Percentiles rank a stretch among this genome's conserved stretches.
Evolutionary conservation across 2,888 invertebrate species (phyloP).

Genomic region (Chorisops tibialis): DNA sequence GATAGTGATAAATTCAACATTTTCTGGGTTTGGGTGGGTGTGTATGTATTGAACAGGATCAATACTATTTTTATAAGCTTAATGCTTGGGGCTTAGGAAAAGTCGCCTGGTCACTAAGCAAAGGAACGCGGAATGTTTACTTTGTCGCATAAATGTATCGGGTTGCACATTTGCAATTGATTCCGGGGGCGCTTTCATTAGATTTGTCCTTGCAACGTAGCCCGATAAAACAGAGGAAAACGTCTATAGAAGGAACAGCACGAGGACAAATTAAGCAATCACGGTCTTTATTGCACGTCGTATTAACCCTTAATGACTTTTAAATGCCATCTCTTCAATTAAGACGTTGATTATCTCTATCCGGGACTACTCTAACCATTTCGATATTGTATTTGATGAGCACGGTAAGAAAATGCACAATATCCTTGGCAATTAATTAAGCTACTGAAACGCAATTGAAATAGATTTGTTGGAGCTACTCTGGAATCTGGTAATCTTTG

Average conservation of each 20-base stretch:
- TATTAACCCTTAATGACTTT: constrained; percentile 18
- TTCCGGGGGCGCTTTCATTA: constrained; percentile 2
- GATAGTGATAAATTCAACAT: too few relatives aligned
- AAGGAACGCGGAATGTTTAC: too few relatives aligned
- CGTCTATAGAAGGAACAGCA: too few relatives aligned
- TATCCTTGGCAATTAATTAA: constrained; percentile 16
- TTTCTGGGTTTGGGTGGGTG: too few relatives aligned
- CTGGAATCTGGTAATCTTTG: too few relatives aligned
- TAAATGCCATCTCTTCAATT: constrained; percentile 8
- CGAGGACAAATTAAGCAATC: constrained; percentile 8
- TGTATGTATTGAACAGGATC: too few relatives aligned
- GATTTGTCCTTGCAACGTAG: constrained; percentile 6
- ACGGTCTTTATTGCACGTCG: constrained; percentile 12
- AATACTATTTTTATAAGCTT: too few relatives aligned
- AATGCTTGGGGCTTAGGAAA: too few relatives aligned
- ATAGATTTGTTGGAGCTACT: too few relatives aligned
- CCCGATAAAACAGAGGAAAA: too few relatives aligned
- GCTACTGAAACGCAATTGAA: neutral
- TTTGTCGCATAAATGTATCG: neutral
- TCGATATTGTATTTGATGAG: neutral
- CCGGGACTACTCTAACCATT: neutral
- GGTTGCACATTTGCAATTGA: constrained; percentile 20
- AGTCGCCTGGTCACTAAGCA: too few relatives aligned
- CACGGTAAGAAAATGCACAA: constrained; percentile 2
- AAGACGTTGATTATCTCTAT: constrained; percentile 14